phyloP scores from a whole-genome alignment of 2,797 vertebrate species.

The Danio tinwini region DNA sequence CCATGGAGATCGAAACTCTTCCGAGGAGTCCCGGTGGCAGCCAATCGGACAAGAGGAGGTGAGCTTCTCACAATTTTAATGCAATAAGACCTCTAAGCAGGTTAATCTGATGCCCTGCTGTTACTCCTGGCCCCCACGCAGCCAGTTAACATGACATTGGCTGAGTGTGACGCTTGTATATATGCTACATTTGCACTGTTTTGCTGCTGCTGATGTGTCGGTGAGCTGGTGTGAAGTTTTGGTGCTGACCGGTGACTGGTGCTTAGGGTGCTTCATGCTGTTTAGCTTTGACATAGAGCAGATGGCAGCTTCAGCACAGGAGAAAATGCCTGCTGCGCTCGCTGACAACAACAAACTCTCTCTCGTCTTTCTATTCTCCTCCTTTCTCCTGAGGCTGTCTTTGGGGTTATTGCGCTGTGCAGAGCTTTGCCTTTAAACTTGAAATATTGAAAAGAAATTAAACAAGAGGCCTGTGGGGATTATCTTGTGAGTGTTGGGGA shows the following conservation, averaged over 20 bases:
- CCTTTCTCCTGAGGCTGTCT: conserved; percentile 17
- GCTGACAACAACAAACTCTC: conserved; percentile 32
- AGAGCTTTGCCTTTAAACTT: conserved; percentile 40
- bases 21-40: conserved; percentile 83
- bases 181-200: conserved; percentile 3
- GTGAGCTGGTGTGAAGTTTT: conserved; percentile 12
- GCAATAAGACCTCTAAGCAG: conserved; percentile 64
- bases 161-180: conserved; percentile 9
- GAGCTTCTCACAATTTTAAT: conserved; percentile 65
- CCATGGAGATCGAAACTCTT: conserved; percentile 88
- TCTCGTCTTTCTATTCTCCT: background rate
- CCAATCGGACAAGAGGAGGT: conserved; percentile 89
- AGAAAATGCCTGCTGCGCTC: conserved; percentile 29
- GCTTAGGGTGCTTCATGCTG: conserved; percentile 33
- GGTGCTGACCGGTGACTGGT: conserved; percentile 33
- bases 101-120: conserved; percentile 66
- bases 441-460: conserved; percentile 53
- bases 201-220: background rate
- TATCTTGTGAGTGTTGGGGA: background rate
- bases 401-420: conserved; percentile 43
- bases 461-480: conserved; percentile 8
- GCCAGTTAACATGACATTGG: conserved; percentile 23
- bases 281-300: conserved; percentile 31
- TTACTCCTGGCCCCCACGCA: conserved; percentile 36
- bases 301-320: conserved; percentile 26